Conservation (phyloP, 23 tunicate genomes). For the Diplosoma virens region DNA sequence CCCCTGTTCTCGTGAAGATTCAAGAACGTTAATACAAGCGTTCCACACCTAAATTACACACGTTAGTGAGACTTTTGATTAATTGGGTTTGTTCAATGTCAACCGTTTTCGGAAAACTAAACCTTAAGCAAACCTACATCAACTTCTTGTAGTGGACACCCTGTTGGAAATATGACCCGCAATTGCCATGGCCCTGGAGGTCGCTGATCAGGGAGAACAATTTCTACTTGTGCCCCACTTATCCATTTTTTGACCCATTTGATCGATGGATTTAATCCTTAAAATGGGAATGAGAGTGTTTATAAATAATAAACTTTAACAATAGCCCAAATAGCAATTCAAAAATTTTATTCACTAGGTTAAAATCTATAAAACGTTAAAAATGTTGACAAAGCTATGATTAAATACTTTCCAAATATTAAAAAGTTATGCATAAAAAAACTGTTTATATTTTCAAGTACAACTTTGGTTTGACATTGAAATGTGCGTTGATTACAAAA, state of each 20-base stretch:
- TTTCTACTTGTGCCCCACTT: constrained; percentile 49
- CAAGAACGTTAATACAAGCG: constrained; percentile 35
- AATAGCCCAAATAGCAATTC: too few relatives aligned
- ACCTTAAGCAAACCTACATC: constrained; percentile 20
- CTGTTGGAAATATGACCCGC: constrained; percentile 30
- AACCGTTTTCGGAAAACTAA: neutral
- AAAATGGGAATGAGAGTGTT: too few relatives aligned
- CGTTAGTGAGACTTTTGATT: too few relatives aligned
- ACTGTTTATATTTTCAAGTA: too few relatives aligned
- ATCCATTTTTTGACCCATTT: constrained; percentile 54
- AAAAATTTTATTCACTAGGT: too few relatives aligned
- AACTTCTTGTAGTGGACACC: constrained; percentile 39
- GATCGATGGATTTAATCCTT: constrained; percentile 41
- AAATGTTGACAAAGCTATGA: too few relatives aligned
- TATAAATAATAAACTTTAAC: too few relatives aligned
- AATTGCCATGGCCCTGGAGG: constrained; percentile 43
- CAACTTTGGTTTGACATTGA: too few relatives aligned
- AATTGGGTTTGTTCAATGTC: neutral
- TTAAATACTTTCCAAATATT: too few relatives aligned
- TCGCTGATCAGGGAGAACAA: constrained; percentile 40
- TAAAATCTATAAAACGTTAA: too few relatives aligned
- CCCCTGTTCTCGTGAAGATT: constrained; percentile 23
- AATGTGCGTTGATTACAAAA: too few relatives aligned
- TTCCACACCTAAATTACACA: constrained; percentile 57
- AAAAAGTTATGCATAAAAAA: too few relatives aligned